Percentiles rank a stretch among this genome's conserved stretches.
Evolutionary conservation across 2,797 vertebrate species (phyloP).

Genomic region (Poecilia velifera): DNA sequence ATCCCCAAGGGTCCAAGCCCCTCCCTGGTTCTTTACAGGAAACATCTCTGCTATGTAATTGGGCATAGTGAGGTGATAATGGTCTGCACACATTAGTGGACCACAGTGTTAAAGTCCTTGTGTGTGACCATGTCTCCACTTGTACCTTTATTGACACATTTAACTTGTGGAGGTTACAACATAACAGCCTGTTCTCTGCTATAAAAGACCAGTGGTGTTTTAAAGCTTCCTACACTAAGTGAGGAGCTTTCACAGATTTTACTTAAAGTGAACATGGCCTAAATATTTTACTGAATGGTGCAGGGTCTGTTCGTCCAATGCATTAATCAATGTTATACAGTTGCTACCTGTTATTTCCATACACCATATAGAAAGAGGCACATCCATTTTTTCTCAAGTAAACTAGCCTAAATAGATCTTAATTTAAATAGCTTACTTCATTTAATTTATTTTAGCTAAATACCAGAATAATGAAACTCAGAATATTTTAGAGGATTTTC

Average conservation of each 20-base stretch:
- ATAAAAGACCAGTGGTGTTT: slow-evolving; percentile 4
- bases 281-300: not conserved
- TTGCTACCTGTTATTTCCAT: not conserved
- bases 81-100: slow-evolving; percentile 39
- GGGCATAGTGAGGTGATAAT: slow-evolving; percentile 55
- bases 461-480: not conserved
- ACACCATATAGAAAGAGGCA: not conserved
- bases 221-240: not conserved
- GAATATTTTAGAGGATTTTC: not conserved
- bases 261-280: not conserved
- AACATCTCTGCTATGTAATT: slow-evolving; percentile 32
- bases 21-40: slow-evolving; percentile 11
- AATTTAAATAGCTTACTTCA: not conserved
- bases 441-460: not conserved
- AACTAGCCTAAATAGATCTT: not conserved
- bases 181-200: not conserved
- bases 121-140: slow-evolving; percentile 1
- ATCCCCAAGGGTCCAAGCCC: not conserved
- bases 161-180: slow-evolving; percentile 14
- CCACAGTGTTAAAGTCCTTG: slow-evolving; percentile 37
- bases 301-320: slow-evolving; percentile 11
- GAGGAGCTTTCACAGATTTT: not conserved
- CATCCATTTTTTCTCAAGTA: not conserved
- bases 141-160: slow-evolving; percentile 8
- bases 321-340: not conserved